Evolutionary conservation across 2,888 invertebrate genomes (phyloP).

Genomic region (Aproaerema taeniolella): DNA sequence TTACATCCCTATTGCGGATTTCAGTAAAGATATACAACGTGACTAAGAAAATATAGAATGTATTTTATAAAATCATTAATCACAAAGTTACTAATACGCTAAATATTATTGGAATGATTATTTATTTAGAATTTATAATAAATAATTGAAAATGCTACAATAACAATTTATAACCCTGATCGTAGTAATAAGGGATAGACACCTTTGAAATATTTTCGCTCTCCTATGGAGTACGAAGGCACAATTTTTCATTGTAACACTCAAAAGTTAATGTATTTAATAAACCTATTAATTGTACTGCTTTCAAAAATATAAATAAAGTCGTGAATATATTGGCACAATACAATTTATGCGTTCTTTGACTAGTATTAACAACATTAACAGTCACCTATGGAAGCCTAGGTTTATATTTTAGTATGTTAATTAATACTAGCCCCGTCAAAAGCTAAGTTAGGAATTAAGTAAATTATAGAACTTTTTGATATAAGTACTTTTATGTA

Average conservation of each 20-base stretch:
- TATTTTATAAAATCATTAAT: slow-evolving; percentile 48
- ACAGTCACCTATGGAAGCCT: too few species aligned
- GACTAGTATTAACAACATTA: slow-evolving; percentile 21
- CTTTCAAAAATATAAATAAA: slow-evolving; percentile 23
- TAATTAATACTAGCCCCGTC: slow-evolving; percentile 19
- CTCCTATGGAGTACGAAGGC: slow-evolving; percentile 24
- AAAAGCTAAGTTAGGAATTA: slow-evolving; percentile 18
- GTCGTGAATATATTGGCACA: slow-evolving; percentile 37
- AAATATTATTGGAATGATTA: slow-evolving; percentile 63
- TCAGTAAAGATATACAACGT: slow-evolving; percentile 34
- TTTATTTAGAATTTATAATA: slow-evolving; percentile 31
- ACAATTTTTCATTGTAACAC: slow-evolving; percentile 15
- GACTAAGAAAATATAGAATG: slow-evolving; percentile 47
- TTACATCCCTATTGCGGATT: slow-evolving; percentile 40
- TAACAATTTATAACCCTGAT: slow-evolving; percentile 28
- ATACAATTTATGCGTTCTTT: slow-evolving; percentile 3
- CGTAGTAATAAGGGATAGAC: slow-evolving; percentile 26
- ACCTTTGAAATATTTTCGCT: slow-evolving; percentile 13
- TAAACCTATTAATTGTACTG: slow-evolving; percentile 46
- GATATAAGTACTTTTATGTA: too few species aligned
- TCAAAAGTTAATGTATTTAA: slow-evolving; percentile 29
- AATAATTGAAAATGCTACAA: slow-evolving; percentile 37
- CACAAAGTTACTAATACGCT: slow-evolving; percentile 60
- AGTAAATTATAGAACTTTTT: too few species aligned
- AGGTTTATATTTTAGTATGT: slow-evolving; percentile 9